phyloP scores from a whole-genome alignment of 2,888 invertebrate genomes.

The Meteorus cinctellus region DNA sequence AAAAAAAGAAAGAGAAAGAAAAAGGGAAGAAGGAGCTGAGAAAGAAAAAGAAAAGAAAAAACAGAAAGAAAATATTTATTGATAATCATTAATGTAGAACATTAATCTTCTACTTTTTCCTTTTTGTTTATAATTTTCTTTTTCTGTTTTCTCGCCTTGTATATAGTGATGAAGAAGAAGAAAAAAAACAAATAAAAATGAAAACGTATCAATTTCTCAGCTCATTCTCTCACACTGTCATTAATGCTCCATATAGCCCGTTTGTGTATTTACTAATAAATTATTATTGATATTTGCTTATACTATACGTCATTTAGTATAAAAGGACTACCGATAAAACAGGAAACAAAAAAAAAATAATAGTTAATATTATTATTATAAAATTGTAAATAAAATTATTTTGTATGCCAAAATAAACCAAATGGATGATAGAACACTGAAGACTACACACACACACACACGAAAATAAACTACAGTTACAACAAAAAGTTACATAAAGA shows the following conservation, averaged over 20 bases:
- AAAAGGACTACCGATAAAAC: constrained; percentile 30
- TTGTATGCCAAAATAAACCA: constrained; percentile 72
- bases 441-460: constrained; percentile 25
- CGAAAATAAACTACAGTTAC: constrained; percentile 30
- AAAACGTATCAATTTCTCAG: constrained; percentile 38
- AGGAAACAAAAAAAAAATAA: constrained; percentile 32
- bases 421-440: constrained; percentile 58
- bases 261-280: constrained; percentile 20
- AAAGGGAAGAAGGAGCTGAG: too few species aligned
- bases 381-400: constrained; percentile 71
- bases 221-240: constrained; percentile 25
- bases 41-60: background rate
- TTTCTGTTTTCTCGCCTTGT: constrained; percentile 36
- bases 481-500: constrained; percentile 11
- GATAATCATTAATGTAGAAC: constrained; percentile 17
- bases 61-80: constrained; percentile 12
- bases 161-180: constrained; percentile 43
- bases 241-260: constrained; percentile 5
- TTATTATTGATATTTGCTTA: constrained; percentile 47
- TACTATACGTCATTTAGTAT: constrained; percentile 52
- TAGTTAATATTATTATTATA: constrained; percentile 33
- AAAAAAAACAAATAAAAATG: constrained; percentile 28
- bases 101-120: constrained; percentile 27
- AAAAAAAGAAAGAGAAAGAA: too few species aligned
- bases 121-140: constrained; percentile 31